Base-by-base conservation (phyloP, 1,140 invertebrate species). In the Zaprionus taronus region DNA sequence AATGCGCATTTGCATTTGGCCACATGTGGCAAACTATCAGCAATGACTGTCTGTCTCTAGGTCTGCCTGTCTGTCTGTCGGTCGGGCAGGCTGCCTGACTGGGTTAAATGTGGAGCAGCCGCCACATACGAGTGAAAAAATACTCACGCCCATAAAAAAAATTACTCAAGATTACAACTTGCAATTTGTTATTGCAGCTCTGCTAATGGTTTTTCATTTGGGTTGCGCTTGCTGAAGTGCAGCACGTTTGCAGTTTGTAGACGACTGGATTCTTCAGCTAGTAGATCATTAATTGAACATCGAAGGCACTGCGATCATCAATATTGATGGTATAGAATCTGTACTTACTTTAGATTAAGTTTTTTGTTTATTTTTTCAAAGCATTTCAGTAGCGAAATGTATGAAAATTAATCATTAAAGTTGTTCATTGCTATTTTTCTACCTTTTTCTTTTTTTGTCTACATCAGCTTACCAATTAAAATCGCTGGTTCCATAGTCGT, bases 401-500 rank as follows among this genome's bases (percentile, higher is more conserved):
- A 51, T 51, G 6, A n/a, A 1, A 17, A 60, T 51, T 12, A 31
- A 36, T 47, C 31, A 17, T 31, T n/a, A 12, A 5, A 62, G 26
- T 63, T 57, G 1, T 22, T 62, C 55, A 57, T 41, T 14, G 38
- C 14, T 20, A 5, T 51, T 24, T n/a, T 51, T 24, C 20, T 22
- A 49, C 2, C 5, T 24, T 51, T 11, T 24, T 1, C 34, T 41
- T 69, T 4, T 51, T 34, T 11, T 34, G 28, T 22, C 34, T 2
- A 22, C 5, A 5, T 41, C 11, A 53, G 53, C 82, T 85, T 66
- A 91, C 90, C 90, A 77, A 91, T 90, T 91, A 91, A 91, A 91
- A 91, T 91, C 69, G 84, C 78, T 53, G 90, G 90, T 79, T 91
- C 90, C 90, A 91, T 91, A 65, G 71, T 89, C 66, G 74, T 69